phyloP scores from a whole-genome alignment of 2,888 invertebrate species.

The Chloroclystis v-ata region DNA sequence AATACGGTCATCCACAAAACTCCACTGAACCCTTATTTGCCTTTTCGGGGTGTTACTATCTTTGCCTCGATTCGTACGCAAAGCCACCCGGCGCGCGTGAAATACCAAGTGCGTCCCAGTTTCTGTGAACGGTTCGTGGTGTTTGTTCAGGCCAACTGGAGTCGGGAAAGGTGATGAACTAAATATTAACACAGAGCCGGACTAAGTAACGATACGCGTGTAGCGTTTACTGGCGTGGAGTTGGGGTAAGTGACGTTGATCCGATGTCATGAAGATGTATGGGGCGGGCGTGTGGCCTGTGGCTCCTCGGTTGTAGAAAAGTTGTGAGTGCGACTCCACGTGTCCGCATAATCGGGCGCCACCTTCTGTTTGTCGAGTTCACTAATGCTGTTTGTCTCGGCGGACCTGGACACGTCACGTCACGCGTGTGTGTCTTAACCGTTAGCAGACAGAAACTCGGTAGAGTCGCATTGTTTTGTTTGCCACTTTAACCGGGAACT shows the following conservation, averaged over 20 bases:
- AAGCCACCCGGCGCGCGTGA: conserved; percentile 70
- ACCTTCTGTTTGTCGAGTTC: conserved; percentile 63
- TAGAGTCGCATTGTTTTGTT: conserved; percentile 62
- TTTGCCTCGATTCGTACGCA: conserved; percentile 69
- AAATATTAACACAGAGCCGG: conserved; percentile 60
- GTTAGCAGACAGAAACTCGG: conserved; percentile 64
- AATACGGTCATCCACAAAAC: conserved; percentile 66
- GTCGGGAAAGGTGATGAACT: conserved; percentile 63
- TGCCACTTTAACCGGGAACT: conserved; percentile 61
- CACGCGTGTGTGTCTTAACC: conserved; percentile 70
- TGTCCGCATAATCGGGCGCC: conserved; percentile 63
- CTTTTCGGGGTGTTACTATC: conserved; percentile 71
- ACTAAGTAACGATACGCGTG: conserved; percentile 47
- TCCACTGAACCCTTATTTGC: conserved; percentile 69
- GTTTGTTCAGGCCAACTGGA: conserved; percentile 70
- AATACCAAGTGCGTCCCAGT: conserved; percentile 77
- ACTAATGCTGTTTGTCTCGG: conserved; percentile 71
- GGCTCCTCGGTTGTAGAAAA: conserved; percentile 42
- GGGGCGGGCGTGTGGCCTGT: conserved; percentile 45
- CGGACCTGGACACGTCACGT: conserved; percentile 61
- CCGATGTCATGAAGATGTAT: conserved; percentile 44
- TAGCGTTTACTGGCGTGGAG: conserved; percentile 46
- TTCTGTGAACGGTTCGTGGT: conserved; percentile 66
- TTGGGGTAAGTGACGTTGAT: conserved; percentile 41
- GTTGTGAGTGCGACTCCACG: conserved; percentile 40